A percentile compares a stretch with the other conserved stretches of the same genome.
phyloP scores from a whole-genome alignment of 2,797 vertebrate genomes.

The Typhlichthys eigenmanni region DNA sequence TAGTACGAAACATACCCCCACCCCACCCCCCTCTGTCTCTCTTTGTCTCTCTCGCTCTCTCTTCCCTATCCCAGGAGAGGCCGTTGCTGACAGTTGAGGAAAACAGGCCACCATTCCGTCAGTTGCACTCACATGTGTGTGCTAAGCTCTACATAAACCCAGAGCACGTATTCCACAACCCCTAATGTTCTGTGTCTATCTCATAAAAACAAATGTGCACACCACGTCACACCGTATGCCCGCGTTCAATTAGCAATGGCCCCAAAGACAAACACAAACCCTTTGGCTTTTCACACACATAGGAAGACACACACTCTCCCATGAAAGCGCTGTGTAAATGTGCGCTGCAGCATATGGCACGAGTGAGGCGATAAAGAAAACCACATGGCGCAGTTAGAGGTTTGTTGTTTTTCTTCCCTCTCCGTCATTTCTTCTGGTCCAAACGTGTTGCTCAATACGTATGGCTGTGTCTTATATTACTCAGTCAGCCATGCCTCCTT shows the following conservation, averaged over 20 bases:
- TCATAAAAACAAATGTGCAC: background rate
- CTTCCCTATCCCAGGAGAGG: constrained; percentile 39
- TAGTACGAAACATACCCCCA: constrained; percentile 36
- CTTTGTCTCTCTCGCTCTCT: background rate
- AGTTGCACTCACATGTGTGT: constrained; percentile 48
- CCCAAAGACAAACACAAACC: background rate
- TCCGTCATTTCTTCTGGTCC: constrained; percentile 29
- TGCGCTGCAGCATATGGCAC: constrained; percentile 25
- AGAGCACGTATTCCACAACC: constrained; percentile 9
- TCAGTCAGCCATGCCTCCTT: too few species aligned
- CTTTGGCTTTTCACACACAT: constrained; percentile 1
- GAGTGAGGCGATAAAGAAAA: constrained; percentile 31
- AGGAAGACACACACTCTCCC: constrained; percentile 37
- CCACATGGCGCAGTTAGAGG: constrained; percentile 41
- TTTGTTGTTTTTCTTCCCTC: constrained; percentile 37
- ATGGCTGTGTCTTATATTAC: constrained; percentile 8
- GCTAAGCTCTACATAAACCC: constrained; percentile 25
- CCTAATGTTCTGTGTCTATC: background rate
- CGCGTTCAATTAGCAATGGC: background rate
- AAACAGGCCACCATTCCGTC: constrained; percentile 58
- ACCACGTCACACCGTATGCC: background rate
- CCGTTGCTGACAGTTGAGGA: constrained; percentile 48
- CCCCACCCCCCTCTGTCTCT: constrained; percentile 4
- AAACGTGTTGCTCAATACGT: constrained; percentile 47
- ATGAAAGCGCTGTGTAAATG: constrained; percentile 17